Evolutionary conservation across 2,797 vertebrate species (phyloP), one percentile per base, ranked within the genome.

Genomic region (Hemitrygon akajei): DNA sequence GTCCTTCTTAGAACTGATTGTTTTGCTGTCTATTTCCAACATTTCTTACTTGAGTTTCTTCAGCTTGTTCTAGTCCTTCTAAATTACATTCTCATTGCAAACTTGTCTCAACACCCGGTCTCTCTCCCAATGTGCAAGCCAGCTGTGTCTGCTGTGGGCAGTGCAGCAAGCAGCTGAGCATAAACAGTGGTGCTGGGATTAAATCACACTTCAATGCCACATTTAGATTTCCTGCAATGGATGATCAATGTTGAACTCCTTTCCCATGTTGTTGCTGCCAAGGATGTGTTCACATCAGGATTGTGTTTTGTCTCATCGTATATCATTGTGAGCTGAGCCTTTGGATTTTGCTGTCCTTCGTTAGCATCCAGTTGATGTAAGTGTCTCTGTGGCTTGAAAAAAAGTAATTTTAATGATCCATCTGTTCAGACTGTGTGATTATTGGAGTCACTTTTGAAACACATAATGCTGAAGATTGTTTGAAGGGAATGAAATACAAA

Each of bases 251-350:
- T 66, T 66, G 30, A 63, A 12, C 37, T 34, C 60, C 7, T 66
- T 6, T 89, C 60, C 37, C 30, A 30, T 60, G 14, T 10, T n/a
- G 2, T 2, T 10, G 7, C 16, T n/a, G 16, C 63, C 58, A 1
- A 20, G 10, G 60, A 30, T 20, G 86, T 22, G 16, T 16, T 3
- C 86, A 66, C 16, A 34, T 66, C 30, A 10, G 86, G 86, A 16
- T 89, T 66, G 60, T 18, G 89, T 89, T 89, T 89, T 66, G 89
- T 69, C n/a, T 89, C 86, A 69, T 89, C 60, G 14, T 89, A 89
- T 89, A 66, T 89, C 37, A 69, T 69, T n/a, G 60, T 69, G 18
- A 89, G 60, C 63, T 66, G 60, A 37, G 66, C 86, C 34, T 60
- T 3, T 34, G 12, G 30, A 63, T 58, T 22, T 66, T 69, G 60